phyloP scores from a whole-genome alignment of 2,113 vertebrate genomes.

The Callospermophilus lateralis region DNA sequence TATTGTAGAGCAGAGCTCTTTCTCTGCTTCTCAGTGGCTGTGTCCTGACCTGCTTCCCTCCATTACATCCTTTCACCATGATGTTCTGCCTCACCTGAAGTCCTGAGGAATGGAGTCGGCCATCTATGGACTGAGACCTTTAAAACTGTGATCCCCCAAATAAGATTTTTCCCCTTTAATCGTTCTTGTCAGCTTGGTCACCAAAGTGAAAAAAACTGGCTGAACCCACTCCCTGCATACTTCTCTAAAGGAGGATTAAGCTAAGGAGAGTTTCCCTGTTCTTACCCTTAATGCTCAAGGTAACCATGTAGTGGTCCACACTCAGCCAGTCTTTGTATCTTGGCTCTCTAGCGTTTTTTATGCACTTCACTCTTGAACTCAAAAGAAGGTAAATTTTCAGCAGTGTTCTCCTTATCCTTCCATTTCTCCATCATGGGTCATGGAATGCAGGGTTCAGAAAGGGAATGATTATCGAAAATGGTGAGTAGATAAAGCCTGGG shows the following conservation, averaged over 20 bases:
- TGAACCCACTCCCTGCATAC: too few relatives aligned
- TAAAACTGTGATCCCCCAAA: too few relatives aligned
- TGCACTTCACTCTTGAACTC: neutral
- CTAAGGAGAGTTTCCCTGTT: neutral
- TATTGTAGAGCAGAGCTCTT: too few relatives aligned
- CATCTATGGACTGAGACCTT: too few relatives aligned
- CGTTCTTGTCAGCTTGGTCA: too few relatives aligned
- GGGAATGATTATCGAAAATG: neutral
- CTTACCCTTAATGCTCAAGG: neutral
- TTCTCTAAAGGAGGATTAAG: neutral
- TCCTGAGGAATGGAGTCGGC: too few relatives aligned
- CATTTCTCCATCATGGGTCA: neutral
- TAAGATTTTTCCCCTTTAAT: too few relatives aligned
- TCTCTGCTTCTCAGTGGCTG: too few relatives aligned
- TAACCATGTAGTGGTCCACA: rapidly evolving
- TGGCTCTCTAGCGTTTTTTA: neutral
- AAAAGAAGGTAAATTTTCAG: neutral
- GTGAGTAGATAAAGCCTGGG: neutral
- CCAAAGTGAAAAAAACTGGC: too few relatives aligned
- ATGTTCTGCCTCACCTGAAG: too few relatives aligned
- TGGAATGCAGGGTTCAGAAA: neutral
- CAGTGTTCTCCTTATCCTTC: neutral
- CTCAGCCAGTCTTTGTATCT: neutral
- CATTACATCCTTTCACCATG: too few relatives aligned
- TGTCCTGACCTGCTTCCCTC: too few relatives aligned